Percentiles rank a stretch among this genome's conserved stretches.
These are phyloP conservation scores for Solea solea DNA, from an alignment of 2,113 vertebrate species.

Conservation along the genomic window DNA sequence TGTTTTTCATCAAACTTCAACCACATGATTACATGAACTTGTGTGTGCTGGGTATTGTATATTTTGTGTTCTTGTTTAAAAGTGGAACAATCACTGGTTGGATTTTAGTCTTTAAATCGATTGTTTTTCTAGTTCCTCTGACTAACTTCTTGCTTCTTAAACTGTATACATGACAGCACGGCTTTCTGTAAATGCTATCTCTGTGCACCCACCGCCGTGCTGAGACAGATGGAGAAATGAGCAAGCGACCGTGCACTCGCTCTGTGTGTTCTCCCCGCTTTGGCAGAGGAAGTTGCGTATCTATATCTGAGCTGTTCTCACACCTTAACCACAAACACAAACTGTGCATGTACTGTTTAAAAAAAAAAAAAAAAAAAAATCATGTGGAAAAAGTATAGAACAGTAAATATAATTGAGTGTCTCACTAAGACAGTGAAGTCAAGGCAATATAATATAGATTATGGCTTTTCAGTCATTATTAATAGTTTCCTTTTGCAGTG, in stretches of 20 bases:
- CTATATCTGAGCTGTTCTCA: constrained; percentile 39
- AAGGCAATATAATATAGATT: no score
- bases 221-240: constrained; percentile 47
- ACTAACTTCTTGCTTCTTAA: no score
- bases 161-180: background rate
- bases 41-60: no score
- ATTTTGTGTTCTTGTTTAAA: no score
- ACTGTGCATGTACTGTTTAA: background rate
- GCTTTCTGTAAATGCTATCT: constrained; percentile 30
- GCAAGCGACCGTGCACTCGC: background rate
- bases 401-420: background rate
- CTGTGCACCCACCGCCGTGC: background rate
- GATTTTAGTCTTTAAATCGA: no score
- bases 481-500: no score
- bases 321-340: constrained; percentile 22
- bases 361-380: background rate
- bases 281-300: constrained; percentile 22
- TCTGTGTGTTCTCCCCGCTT: background rate
- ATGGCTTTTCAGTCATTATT: no score
- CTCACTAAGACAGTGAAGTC: no score
- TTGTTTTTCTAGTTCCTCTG: no score
- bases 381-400: background rate
- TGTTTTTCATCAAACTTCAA: no score
- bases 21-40: no score
- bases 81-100: background rate